Evolutionary conservation across 1,140 invertebrate species (phyloP), one percentile per base, ranked within the genome.

Genomic region (Apis cerana): DNA sequence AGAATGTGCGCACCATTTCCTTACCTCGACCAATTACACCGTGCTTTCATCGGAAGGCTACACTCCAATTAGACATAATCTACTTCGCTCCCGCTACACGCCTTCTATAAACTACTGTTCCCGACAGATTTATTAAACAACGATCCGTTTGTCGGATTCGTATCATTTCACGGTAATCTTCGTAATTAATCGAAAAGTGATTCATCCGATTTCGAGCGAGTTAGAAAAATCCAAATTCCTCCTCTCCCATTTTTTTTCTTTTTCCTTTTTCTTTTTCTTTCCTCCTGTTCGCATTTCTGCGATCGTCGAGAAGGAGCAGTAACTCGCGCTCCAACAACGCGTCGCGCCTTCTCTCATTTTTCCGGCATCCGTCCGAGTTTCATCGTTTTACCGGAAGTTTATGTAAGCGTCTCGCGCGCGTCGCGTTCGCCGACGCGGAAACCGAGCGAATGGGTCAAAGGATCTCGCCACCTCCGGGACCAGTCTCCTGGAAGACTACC

Each of bases 21-120:
- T 84, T 79, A 80, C 52, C 69, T 72, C 82, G 70, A 78, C 70
- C 82, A 84, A 84, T 84, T 84, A 84, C 56, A 75, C 69, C 76
- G 77, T 59, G 77, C 82, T 84, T 84, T 84, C 82, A 80, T 84
- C 82, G 82, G 77, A 84, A 84, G 82, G 82, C 75, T 84, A 84
- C 82, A 80, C 77, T 80, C 82, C 69, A 84, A 84, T 84, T 84
- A 80, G 75, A 78, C 65, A 70, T 75, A 78, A 78, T 82, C 75
- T 82, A 82, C 65, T 76, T 77, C 12, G 50, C 43, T 15, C 61
- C 50, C 65, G 67, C 33, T 68, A 48, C 48, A 70, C 64, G 12
- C 27, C 65, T 52, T 70, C 19, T 23, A 33, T n/a, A 61, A 82
- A 76, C 74, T n/a, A 17, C 43, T 65, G 50, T 27, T 52, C 7